Percentiles rank a stretch among this genome's conserved stretches.
Evolutionary conservation across 2,113 vertebrate genomes (phyloP).

Genomic region (Ramphastos sulfuratus): DNA sequence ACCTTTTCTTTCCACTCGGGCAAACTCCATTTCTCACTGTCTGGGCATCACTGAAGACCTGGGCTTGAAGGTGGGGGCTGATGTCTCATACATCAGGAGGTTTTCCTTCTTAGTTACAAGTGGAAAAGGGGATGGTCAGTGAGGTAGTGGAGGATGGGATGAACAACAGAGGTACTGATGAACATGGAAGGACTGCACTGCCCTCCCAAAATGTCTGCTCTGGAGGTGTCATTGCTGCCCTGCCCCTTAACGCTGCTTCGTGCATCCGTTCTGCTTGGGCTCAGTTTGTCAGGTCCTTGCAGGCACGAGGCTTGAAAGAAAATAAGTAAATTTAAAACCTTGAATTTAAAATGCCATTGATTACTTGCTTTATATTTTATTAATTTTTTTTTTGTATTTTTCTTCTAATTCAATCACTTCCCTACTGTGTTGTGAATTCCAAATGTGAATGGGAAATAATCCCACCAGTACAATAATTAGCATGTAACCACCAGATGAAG

Average conservation of each 20-base stretch:
- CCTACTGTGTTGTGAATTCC: constrained; percentile 30
- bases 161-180: background rate
- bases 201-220: background rate
- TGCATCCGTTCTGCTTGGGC: background rate
- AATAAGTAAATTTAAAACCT: background rate
- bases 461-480: constrained; percentile 47
- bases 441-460: constrained; percentile 54
- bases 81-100: accelerated
- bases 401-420: constrained; percentile 53
- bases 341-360: constrained; percentile 27
- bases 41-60: background rate
- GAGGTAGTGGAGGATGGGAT: background rate
- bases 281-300: background rate
- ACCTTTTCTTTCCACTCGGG: background rate
- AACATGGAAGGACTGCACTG: background rate
- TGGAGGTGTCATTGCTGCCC: background rate
- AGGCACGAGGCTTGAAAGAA: background rate
- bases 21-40: background rate
- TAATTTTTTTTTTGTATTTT: background rate
- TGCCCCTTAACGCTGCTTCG: background rate
- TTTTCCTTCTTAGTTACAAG: background rate
- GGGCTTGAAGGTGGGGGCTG: background rate
- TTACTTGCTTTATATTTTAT: background rate
- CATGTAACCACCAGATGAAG: constrained; percentile 34
- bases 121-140: background rate